Base-by-base conservation (phyloP, 1,140 invertebrate species). In the Gonatopus flavifemur region DNA sequence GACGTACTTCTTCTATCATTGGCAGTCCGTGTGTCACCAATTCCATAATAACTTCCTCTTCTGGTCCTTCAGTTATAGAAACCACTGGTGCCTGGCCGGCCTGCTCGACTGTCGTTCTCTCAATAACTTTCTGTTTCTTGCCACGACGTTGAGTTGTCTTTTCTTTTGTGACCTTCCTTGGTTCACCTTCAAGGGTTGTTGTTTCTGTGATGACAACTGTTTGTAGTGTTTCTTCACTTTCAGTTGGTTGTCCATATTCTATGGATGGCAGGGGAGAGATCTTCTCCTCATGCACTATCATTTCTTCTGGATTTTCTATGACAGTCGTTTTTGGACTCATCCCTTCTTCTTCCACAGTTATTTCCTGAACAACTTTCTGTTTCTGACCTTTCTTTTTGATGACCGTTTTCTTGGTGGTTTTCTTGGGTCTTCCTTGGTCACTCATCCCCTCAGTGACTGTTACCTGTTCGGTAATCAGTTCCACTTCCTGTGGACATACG, bases 101-200 rank as follows among this genome's bases (percentile, higher is more conserved):
- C 57, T 74, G 66, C 52, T 74, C 63, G 0, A 64, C 59, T 1
- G 62, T 70, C 1, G 67, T 58, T 44, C 76, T 68, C 53, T 73
- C 50, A 0, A 58, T 68, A 0, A 66, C 46, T 46, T 74, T 53
- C 55, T 70, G 55, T 35, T 63, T 66, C n/a, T 60, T 51, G n/a
- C 70, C 75, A 21, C 51, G 63, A 7, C 48, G 54, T 38, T 62
- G 72, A 16, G 68, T 66, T 7, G 70, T 62, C 12, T 75, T 67
- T 39, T 72, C 71, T 4, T 77, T 78, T 8, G 64, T 64, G 0
- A 65, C 65, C 36, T 66, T 77, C 3, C 54, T 69, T 1, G 66
- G 65, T 39, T 67, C 72, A 2, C 74, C 74, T 48, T 72, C 66
- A 32, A 62, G 66, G 3, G 77, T 75, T 9, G 67, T 25, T 21